phyloP scores from a whole-genome alignment of 2,797 vertebrate genomes.

The Microcaecilia unicolor region DNA sequence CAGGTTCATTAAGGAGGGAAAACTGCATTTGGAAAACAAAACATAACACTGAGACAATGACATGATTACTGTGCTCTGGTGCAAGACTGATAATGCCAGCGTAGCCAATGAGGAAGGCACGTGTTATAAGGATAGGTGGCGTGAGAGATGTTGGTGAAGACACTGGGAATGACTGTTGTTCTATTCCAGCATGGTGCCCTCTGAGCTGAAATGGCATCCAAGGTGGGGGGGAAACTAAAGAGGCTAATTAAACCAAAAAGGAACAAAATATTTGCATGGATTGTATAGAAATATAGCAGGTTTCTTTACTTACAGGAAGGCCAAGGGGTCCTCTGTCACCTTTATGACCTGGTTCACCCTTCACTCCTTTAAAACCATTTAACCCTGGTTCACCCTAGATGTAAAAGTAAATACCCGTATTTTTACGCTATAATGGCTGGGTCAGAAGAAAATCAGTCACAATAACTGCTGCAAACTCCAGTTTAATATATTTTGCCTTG shows the following conservation, averaged over 20 bases:
- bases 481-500: too few relatives aligned
- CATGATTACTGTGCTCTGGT: conserved; percentile 12
- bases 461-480: conserved; percentile 49
- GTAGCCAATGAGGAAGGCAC: neutral
- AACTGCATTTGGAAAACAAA: conserved; percentile 13
- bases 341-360: conserved; percentile 93
- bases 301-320: conserved; percentile 91
- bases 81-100: neutral
- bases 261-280: conserved; percentile 48
- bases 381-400: conserved; percentile 91
- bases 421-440: conserved; percentile 47
- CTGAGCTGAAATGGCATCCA: neutral
- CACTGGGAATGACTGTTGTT: conserved; percentile 6
- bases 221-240: too few relatives aligned
- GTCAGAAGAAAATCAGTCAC: conserved; percentile 50
- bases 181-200: conserved; percentile 16
- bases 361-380: conserved; percentile 88
- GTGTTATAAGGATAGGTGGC: neutral
- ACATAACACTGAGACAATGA: conserved; percentile 28
- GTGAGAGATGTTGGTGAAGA: neutral
- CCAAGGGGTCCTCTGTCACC: conserved; percentile 96
- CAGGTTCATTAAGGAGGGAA: too few relatives aligned
- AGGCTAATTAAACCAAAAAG: conserved; percentile 29
- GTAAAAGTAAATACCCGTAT: conserved; percentile 68
- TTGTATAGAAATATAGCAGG: conserved; percentile 52